phyloP scores from a whole-genome alignment of 2,113 vertebrate species.

The Caracal caracal region DNA sequence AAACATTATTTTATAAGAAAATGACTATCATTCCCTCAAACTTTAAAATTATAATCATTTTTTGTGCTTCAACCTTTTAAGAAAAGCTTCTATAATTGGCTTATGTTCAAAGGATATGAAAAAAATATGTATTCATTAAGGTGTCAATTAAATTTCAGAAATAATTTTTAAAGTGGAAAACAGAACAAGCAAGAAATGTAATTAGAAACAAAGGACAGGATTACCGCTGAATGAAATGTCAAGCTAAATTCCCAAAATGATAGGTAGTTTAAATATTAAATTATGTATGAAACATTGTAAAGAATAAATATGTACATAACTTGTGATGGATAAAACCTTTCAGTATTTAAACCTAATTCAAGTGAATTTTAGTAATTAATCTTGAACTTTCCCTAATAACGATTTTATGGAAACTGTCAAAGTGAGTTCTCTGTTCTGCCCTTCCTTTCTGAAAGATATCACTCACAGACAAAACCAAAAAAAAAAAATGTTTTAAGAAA shows the following conservation, averaged over 20 bases:
- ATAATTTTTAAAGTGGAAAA: conserved; percentile 73
- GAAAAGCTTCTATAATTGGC: conserved; percentile 64
- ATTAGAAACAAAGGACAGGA: conserved; percentile 54
- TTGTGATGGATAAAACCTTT: conserved; percentile 44
- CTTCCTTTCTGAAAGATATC: conserved; percentile 3
- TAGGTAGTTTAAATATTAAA: conserved; percentile 60
- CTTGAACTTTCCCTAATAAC: conserved; percentile 32
- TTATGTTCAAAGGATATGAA: conserved; percentile 60
- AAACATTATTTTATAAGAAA: conserved; percentile 69
- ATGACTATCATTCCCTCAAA: conserved; percentile 62
- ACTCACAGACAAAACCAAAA: not conserved
- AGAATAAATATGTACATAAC: conserved; percentile 64
- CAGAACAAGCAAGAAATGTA: conserved; percentile 63
- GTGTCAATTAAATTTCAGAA: conserved; percentile 76
- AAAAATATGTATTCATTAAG: conserved; percentile 73
- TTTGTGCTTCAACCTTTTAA: conserved; percentile 43
- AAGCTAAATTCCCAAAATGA: conserved; percentile 49
- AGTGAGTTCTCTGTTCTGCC: not conserved
- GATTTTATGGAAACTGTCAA: not conserved
- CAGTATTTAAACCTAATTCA: conserved; percentile 22
- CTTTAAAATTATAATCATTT: conserved; percentile 64
- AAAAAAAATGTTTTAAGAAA: not conserved
- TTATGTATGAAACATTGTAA: conserved; percentile 56
- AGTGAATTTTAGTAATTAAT: conserved; percentile 35
- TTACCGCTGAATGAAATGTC: conserved; percentile 56